These are phyloP conservation scores for Drosophila mojavensis DNA, from an alignment of 1,140 invertebrate genomes.

Conservation along the genomic window DNA sequence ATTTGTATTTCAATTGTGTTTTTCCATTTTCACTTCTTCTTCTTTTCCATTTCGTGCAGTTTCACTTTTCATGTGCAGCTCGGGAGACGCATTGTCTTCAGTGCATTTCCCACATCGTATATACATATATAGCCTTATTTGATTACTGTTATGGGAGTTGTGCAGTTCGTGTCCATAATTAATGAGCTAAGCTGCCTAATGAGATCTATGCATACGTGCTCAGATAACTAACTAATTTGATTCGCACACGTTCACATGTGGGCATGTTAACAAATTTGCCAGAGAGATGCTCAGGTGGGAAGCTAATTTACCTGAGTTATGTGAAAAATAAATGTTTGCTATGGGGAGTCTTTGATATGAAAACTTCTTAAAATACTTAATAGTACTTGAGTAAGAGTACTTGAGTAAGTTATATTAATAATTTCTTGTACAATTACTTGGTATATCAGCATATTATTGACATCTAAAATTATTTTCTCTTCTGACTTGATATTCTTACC, in stretches of 20 bases:
- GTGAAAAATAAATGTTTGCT: too few species aligned
- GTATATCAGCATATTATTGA: too few species aligned
- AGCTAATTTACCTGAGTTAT: too few species aligned
- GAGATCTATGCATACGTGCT: conserved; percentile 11
- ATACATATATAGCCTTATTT: conserved; percentile 14
- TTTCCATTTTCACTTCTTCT: background rate
- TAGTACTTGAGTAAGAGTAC: too few species aligned
- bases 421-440: too few species aligned
- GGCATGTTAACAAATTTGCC: background rate
- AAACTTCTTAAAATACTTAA: too few species aligned
- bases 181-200: conserved; percentile 34
- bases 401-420: too few species aligned
- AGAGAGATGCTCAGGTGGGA: background rate
- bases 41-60: conserved; percentile 16
- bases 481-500: too few species aligned
- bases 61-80: conserved; percentile 41
- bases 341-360: too few species aligned
- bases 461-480: too few species aligned
- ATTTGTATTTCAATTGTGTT: background rate
- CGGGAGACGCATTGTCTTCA: conserved; percentile 19
- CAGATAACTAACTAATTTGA: background rate
- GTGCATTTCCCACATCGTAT: conserved; percentile 1
- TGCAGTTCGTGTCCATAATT: conserved; percentile 20
- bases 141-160: conserved; percentile 24
- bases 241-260: background rate